phyloP scores from a whole-genome alignment of 1,140 invertebrate species.

The Drosophila insularis region DNA sequence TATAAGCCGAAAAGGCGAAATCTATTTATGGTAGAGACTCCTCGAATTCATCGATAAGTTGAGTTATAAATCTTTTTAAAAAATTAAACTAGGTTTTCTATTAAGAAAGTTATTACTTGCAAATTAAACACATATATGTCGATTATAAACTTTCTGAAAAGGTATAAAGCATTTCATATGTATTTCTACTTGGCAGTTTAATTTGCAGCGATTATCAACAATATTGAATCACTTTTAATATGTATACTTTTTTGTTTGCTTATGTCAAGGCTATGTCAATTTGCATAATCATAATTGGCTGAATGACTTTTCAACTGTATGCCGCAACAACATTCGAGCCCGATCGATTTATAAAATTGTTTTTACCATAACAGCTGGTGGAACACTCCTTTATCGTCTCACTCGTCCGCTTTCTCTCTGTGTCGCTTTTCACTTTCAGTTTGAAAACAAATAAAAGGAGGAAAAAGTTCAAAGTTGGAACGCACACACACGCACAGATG shows the following conservation, averaged over 20 bases:
- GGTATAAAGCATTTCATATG: too few relatives aligned
- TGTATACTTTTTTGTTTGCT: not conserved
- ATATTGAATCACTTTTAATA: constrained; percentile 19
- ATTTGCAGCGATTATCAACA: not conserved
- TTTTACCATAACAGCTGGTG: constrained; percentile 36
- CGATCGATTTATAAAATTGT: constrained; percentile 46
- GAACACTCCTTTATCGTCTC: constrained; percentile 5
- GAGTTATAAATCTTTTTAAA: too few relatives aligned
- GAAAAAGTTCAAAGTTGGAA: constrained; percentile 26
- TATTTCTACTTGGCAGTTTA: not conserved
- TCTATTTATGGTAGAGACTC: too few relatives aligned
- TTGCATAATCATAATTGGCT: constrained; percentile 38
- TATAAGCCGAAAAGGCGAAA: too few relatives aligned
- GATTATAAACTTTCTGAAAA: too few relatives aligned
- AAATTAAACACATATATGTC: too few relatives aligned
- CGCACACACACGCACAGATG: constrained; percentile 14
- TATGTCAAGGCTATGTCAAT: constrained; percentile 33
- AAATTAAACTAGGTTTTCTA: too few relatives aligned
- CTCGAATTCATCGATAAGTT: too few relatives aligned
- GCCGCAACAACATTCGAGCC: constrained; percentile 15
- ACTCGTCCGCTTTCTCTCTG: not conserved
- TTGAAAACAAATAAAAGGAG: constrained; percentile 28
- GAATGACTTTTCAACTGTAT: constrained; percentile 33
- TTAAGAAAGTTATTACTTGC: too few relatives aligned
- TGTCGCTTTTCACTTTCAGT: constrained; percentile 46